phyloP scores from a whole-genome alignment of 2,113 vertebrate genomes.

The Scalopus aquaticus region DNA sequence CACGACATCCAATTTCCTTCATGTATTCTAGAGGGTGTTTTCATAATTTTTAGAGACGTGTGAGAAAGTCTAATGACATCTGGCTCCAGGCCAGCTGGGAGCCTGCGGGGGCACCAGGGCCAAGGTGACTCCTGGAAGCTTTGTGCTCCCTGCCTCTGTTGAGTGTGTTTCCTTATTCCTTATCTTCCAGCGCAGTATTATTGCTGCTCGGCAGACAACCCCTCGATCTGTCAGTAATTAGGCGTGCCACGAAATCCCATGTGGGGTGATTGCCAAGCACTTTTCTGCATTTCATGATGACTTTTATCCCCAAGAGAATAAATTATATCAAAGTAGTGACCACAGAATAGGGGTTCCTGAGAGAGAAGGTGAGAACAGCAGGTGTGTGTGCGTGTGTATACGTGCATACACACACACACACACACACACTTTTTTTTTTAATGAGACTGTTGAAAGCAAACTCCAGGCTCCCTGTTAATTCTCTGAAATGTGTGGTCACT shows the following conservation, averaged over 20 bases:
- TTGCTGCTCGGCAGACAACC: conserved; percentile 21
- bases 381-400: too few species aligned
- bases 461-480: neutral
- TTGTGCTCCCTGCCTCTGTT: neutral
- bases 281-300: conserved; percentile 14
- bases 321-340: neutral
- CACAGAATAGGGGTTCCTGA: neutral
- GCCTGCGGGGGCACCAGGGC: neutral
- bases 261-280: neutral
- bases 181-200: neutral
- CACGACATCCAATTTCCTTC: neutral
- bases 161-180: conserved; percentile 6
- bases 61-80: neutral
- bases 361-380: neutral
- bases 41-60: neutral
- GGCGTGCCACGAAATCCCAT: neutral
- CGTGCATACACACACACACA: neutral
- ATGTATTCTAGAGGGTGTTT: neutral
- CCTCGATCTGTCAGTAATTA: conserved; percentile 26
- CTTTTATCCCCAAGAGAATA: neutral
- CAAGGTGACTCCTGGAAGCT: neutral
- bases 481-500: neutral
- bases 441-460: neutral
- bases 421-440: neutral
- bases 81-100: neutral